These are phyloP conservation scores for Oryzaephilus surinamensis DNA, from an alignment of 1,140 invertebrate species.

Conservation along the genomic window DNA sequence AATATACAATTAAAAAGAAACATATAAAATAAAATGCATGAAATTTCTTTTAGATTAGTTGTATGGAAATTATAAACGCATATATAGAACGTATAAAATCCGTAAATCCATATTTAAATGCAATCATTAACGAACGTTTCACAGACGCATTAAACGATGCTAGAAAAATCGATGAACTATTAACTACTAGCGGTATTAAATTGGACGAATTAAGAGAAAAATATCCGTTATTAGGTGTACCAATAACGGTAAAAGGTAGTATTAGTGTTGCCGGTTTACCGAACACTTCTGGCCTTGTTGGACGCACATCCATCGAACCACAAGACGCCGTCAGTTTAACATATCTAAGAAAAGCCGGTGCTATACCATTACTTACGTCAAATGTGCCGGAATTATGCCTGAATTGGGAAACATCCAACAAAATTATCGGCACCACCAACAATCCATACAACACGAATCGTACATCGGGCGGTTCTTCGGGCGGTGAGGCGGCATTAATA, in stretches of 20 bases:
- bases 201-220: conserved; percentile 39
- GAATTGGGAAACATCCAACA: conserved; percentile 84
- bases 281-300: conserved; percentile 43
- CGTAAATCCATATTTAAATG: conserved; percentile 63
- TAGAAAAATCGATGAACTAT: conserved; percentile 35
- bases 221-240: conserved; percentile 62
- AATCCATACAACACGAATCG: conserved; percentile 79
- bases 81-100: conserved; percentile 59
- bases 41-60: conserved; percentile 39
- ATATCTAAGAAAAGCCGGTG: conserved; percentile 62
- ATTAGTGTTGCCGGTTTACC: conserved; percentile 39
- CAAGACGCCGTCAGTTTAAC: conserved; percentile 62
- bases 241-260: conserved; percentile 63
- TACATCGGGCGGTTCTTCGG: conserved; percentile 68
- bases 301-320: conserved; percentile 43
- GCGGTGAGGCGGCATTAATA: conserved; percentile 61
- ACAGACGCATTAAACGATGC: conserved; percentile 56
- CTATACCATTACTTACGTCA: conserved; percentile 78
- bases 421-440: conserved; percentile 70
- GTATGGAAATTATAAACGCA: conserved; percentile 48
- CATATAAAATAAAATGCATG: too few relatives aligned
- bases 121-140: conserved; percentile 62
- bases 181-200: conserved; percentile 35
- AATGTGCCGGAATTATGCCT: conserved; percentile 88
- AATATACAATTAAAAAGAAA: too few relatives aligned